Evolutionary conservation across 2,113 vertebrate genomes (phyloP), one percentile per base, ranked within the genome.

Genomic region (Coreoperca whiteheadi): DNA sequence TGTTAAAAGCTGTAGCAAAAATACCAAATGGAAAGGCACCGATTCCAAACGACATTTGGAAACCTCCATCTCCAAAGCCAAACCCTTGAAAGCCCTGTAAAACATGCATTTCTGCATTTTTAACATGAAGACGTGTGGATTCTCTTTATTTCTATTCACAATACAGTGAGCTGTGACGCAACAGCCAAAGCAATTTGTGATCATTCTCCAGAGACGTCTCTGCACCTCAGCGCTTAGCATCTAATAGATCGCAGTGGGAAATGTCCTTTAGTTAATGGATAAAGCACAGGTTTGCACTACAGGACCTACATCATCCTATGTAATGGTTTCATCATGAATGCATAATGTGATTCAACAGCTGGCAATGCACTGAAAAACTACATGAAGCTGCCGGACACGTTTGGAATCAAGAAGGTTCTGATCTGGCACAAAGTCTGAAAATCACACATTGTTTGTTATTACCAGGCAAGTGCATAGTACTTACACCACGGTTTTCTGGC

Each of bases 1-100:
- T 99, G 93, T 99, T 99, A 91, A 99, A 99, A 0, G 98, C 98
- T 84, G 98, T 99, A 4, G 98, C 98, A 85, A 99, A 99, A 93
- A 99, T 99, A 69, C 98, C 98, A 87, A 99, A 99, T 3, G 98
- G 98, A 95, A 99, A 99, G 0, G 98, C 98, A 20, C 98, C 98
- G 14, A 99, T 99, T 80, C 98, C 98, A 41, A 99, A 99, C 0
- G 98, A 99, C 98, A 99, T 99, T 89, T 99, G 98, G 91, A 99
- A 99, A 61, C 98, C 98, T 16, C 98, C 98, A 89, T 99, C 98
- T 0, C 98, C 98, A 89, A 99, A 99, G 18, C 98, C 98, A 79
- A 99, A 99, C 18, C 98, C 98, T 87, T 99, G 98, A 93, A 99
- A 99, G 11, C 98, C 98, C 98, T 99, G 91, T 8, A 59, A 73